phyloP scores from a whole-genome alignment of 2,888 invertebrate genomes.

The Shargacucullia verbasci region DNA sequence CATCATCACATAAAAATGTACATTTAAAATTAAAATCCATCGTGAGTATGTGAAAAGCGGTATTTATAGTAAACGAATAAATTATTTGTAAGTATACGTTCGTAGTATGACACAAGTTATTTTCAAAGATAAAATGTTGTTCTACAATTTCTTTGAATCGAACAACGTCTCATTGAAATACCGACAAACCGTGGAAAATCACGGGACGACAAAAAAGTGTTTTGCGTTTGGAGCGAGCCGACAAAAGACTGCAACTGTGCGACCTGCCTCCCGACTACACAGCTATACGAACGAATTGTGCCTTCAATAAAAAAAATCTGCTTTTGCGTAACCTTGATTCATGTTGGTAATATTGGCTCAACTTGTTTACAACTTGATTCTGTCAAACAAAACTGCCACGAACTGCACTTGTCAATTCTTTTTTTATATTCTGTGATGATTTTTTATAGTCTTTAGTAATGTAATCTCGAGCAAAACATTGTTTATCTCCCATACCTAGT shows the following conservation, averaged over 20 bases:
- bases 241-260: not conserved
- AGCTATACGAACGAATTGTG: no score
- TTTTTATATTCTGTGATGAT: no score
- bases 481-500: no score
- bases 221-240: conserved; percentile 20
- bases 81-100: not conserved
- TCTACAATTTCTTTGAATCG: conserved; percentile 42
- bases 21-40: conserved; percentile 53
- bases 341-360: no score
- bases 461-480: no score
- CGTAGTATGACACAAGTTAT: conserved; percentile 7
- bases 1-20: conserved; percentile 54
- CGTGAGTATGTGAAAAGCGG: conserved; percentile 32
- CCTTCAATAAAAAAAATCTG: no score
- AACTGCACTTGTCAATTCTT: no score
- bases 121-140: conserved; percentile 4
- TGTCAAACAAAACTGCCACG: no score
- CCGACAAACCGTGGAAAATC: conserved; percentile 44
- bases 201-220: conserved; percentile 29
- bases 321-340: no score
- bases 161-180: conserved; percentile 47
- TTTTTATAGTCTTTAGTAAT: no score
- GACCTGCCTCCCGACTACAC: no score
- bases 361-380: no score
- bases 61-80: conserved; percentile 34